Base-by-base conservation (phyloP, 2,888 invertebrate species). In the Prosapia bicincta region DNA sequence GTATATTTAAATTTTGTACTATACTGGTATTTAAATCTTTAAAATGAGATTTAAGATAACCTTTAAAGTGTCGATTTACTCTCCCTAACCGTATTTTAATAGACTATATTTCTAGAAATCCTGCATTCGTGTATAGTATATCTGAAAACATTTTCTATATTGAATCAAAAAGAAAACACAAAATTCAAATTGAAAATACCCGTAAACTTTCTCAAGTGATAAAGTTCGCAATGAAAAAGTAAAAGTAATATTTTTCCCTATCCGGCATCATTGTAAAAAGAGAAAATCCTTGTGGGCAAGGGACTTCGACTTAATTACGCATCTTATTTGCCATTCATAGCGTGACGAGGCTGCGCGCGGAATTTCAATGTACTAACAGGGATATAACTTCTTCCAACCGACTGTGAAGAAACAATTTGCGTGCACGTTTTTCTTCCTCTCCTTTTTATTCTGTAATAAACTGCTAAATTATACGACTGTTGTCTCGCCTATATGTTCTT, bases 361-460 rank as follows among this genome's bases (percentile, higher is more conserved):
- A 73, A 26, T n/a, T 43, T 38, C 25, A 73, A 73, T 32, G 73
- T 68, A 54, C 54, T 54, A 73, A 73, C 73, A 73, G 54, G 73
- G 68, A 68, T 67, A 73, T 68, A 73, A 73, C 30, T 73, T 68
- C 25, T 25, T 30, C 28, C 38, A 66, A 15, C 32, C 15, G 38
- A 73, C 43, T 68, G 73, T 73, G 68, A 73, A 73, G 67, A 69
- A 32, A 66, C 38, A 73, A 73, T 73, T 73, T 67, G 69, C 26
- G 73, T 68, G 26, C 23, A 25, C n/a, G 68, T 43, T 26, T 38
- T 54, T 54, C 54, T 10, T 13, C 38, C 15, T 38, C 54, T 54
- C 13, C 54, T 54, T 54, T 38, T 13, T 38, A 5, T 38, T 38
- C 38, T 9, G 10, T 67, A 68, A 73, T 68, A 68, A 68, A 73